phyloP scores from a whole-genome alignment of 2,797 vertebrate species.

The Enoplosus armatus region DNA sequence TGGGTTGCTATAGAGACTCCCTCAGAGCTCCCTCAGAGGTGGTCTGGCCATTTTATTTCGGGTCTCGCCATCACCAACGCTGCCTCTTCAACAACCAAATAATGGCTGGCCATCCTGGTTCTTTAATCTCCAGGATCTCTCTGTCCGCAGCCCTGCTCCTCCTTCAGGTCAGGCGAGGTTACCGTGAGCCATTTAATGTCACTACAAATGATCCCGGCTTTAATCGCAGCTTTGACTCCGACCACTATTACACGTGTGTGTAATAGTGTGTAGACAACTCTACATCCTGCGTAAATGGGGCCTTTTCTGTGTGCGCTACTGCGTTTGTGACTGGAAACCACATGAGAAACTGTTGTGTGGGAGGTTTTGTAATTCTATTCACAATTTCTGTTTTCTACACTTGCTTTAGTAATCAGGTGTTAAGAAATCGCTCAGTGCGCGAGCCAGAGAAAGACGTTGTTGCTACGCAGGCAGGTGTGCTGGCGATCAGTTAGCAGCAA shows the following conservation, averaged over 20 bases:
- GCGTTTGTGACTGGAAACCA: too few species aligned
- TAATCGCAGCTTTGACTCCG: not conserved
- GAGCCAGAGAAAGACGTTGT: too few species aligned
- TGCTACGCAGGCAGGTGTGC: too few species aligned
- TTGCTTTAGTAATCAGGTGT: not conserved
- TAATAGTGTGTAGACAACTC: not conserved
- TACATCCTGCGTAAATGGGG: not conserved
- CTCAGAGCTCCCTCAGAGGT: constrained; percentile 45
- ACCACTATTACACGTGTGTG: too few species aligned
- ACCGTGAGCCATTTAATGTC: not conserved
- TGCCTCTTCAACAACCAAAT: constrained; percentile 16
- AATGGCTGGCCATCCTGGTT: constrained; percentile 5
- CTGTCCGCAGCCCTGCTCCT: not conserved
- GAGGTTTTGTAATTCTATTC: not conserved
- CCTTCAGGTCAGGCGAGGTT: not conserved
- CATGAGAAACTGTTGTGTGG: too few species aligned
- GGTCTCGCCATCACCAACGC: not conserved
- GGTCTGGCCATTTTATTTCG: constrained; percentile 52
- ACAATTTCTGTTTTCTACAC: not conserved
- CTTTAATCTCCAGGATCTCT: constrained; percentile 3
- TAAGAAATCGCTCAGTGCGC: too few species aligned
- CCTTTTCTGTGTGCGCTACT: not conserved
- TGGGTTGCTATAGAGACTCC: constrained; percentile 76
- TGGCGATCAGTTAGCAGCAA: too few species aligned
- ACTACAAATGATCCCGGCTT: not conserved